A percentile compares a stretch with the other conserved stretches of the same genome.
These are phyloP conservation scores for Pogonomyrmex californicus DNA, from an alignment of 1,140 invertebrate genomes.

Conservation along the genomic window DNA sequence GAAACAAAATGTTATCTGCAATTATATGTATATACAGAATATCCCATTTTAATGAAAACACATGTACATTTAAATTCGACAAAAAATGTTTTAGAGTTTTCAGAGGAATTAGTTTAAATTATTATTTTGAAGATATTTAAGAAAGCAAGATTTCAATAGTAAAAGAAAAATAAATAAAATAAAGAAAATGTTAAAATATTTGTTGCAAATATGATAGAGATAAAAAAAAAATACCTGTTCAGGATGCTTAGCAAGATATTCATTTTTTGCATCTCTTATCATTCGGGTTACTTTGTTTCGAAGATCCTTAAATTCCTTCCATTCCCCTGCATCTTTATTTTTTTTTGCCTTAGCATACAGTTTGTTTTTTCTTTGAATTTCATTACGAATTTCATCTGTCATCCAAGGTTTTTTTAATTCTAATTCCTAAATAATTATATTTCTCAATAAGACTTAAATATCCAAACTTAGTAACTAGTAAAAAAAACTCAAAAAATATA, in stretches of 20 bases:
- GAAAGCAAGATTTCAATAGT: not conserved
- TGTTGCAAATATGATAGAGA: conserved; percentile 13
- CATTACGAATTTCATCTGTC: conserved; percentile 87
- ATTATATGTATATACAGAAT: not conserved
- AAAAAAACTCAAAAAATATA: not conserved
- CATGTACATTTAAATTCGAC: too few relatives aligned
- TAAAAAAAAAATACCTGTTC: conserved; percentile 84
- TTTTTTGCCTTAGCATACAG: conserved; percentile 87
- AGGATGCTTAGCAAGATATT: conserved; percentile 86
- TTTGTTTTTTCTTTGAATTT: conserved; percentile 88
- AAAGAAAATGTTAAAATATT: not conserved
- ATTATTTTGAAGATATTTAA: not conserved
- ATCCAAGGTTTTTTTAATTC: conserved; percentile 88
- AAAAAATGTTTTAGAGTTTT: too few relatives aligned
- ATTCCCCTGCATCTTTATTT: conserved; percentile 86
- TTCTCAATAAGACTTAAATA: conserved; percentile 33
- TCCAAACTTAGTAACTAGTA: conserved; percentile 4
- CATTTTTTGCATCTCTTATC: conserved; percentile 87
- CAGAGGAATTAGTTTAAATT: too few relatives aligned
- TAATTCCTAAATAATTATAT: conserved; percentile 80
- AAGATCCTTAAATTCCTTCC: conserved; percentile 87
- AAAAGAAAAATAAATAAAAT: conserved; percentile 13
- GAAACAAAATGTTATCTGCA: not conserved
- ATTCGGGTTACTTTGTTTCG: conserved; percentile 87
- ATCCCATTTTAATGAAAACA: too few relatives aligned